Evolutionary conservation across 2,113 vertebrate species (phyloP), one percentile per base, ranked within the genome.

Genomic region (Crypturellus undulatus): DNA sequence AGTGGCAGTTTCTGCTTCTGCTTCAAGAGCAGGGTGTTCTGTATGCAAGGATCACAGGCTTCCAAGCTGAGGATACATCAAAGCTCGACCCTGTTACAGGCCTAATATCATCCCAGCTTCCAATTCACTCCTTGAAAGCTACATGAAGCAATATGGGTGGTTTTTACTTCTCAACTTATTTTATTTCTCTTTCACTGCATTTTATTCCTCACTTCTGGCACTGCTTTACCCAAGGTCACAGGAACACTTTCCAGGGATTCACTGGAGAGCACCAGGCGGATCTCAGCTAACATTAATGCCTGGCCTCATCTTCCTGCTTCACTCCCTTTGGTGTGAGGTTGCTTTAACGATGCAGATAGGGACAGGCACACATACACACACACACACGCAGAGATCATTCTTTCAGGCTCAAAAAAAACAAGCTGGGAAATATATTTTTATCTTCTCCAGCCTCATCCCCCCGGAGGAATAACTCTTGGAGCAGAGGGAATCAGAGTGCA

Each of bases 171-270:
- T 47, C 58, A 73, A n/a, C 8, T 36, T 34, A 32, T 80, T 62
- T 40, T 62, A 68, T 54, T 85, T 84, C n/a, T 67, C 34, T 84
- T 93, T 67, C 47, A 51, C 25, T 63, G n/a, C 64, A 71, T 22
- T 64, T 36, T 43, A 18, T 32, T 67, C 2, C 2, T 32, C 59
- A 68, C 42, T 38, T 21, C 60, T 68, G 62, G 42, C 42, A 56
- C 24, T 65, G 9, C 58, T 34, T 54, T 7, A 73, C 69, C 60
- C 81, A 45, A 85, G 90, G 83, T 26, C 38, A 45, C 60, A 75
- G 10, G 64, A 78, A 14, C 13, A 1, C 51, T 60, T 88, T n/a
- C 34, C 72, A 86, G 56, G 64, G 86, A 75, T 80, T 73, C 42
- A 28, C 63, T 86, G 26, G 28, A 38, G 32, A 60, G 62, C n/a